Base-by-base conservation (phyloP, 2,797 vertebrate genomes). In the Chrysocyon brachyurus region DNA sequence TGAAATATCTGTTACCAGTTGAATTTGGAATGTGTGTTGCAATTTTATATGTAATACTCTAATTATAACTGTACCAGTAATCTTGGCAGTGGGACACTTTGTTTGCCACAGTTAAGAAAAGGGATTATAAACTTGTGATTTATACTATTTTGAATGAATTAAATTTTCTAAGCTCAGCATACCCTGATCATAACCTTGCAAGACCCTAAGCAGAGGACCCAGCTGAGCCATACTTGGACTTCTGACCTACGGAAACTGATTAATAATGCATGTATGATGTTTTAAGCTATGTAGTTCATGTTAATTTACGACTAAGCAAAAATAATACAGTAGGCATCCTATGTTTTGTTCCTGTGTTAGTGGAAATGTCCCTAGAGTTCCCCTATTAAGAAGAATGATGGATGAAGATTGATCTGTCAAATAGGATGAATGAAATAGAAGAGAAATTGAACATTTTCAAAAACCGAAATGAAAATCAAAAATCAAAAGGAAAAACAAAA, bases 71-170 rank as follows among this genome's bases (percentile, higher is more conserved):
- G 17, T 33, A 33, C 22, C 3, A 40, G 17, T 46, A 75, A 89
- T 73, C n/a, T 93, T 96, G 84, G 52, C 16, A 92, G 46, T 28
- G 1, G 9, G 40, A 73, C 28, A 70, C 11, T n/a, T 56, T 75
- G 68, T n/a, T 56, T 75, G 68, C 22, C n/a, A 21, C 31, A 75
- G 83, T 56, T 93, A 64, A 91, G 94, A 93, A 78, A 81, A 86
- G 63, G 24, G 11, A 72, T 59, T 12, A 17, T 33, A 85, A 87
- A 11, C 21, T 61, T 54, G 19, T 66, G 19, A 54, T 87, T 26
- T 84, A 28, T 59, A 83, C 59, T 68, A 19, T 87, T 94, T 75
- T 57, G 21, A 87, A 77, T 12, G 46, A 61, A 84, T 87, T 79
- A 78, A 59, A 31, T 49, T 90, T 46, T 84, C 73, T 59, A 75